A percentile compares a stretch with the other conserved stretches of the same genome.
These are phyloP conservation scores for Daubentonia madagascariensis DNA, from an alignment of 2,113 vertebrate species.

Conservation along the genomic window DNA sequence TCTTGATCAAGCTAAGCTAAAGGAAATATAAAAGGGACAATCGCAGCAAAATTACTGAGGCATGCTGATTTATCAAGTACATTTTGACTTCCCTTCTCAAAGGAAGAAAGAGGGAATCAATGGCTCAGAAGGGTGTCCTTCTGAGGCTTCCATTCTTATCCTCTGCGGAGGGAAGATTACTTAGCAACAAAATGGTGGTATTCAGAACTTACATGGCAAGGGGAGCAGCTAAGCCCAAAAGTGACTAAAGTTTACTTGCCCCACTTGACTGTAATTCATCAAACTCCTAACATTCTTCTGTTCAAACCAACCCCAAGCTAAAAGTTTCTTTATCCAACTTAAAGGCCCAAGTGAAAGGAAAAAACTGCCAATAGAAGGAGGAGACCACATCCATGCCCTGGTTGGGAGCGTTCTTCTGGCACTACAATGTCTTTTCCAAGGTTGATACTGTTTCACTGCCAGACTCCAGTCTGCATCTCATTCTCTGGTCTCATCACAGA, in stretches of 20 bases:
- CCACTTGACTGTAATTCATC: not conserved
- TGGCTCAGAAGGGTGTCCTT: not conserved
- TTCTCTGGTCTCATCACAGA: not conserved
- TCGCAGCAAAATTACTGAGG: not conserved
- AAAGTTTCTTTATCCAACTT: not conserved
- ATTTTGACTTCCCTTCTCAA: not conserved
- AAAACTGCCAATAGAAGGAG: not conserved
- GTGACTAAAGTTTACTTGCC: not conserved
- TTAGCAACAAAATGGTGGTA: not conserved
- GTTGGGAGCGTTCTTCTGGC: not conserved
- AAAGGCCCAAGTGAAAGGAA: not conserved
- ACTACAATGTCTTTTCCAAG: not conserved
- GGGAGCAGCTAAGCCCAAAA: not conserved
- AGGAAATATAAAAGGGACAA: not conserved
- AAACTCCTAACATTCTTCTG: not conserved
- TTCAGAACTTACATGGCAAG: not conserved
- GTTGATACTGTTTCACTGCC: not conserved
- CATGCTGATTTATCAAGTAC: not conserved
- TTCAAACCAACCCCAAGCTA: not conserved
- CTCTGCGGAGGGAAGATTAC: not conserved
- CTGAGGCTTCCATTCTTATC: not conserved
- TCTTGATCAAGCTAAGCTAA: not conserved
- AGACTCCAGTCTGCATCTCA: not conserved
- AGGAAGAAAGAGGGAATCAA: not conserved
- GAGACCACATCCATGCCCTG: not conserved